Conservation (phyloP, 2,113 vertebrate species). For the Lynx canadensis region DNA sequence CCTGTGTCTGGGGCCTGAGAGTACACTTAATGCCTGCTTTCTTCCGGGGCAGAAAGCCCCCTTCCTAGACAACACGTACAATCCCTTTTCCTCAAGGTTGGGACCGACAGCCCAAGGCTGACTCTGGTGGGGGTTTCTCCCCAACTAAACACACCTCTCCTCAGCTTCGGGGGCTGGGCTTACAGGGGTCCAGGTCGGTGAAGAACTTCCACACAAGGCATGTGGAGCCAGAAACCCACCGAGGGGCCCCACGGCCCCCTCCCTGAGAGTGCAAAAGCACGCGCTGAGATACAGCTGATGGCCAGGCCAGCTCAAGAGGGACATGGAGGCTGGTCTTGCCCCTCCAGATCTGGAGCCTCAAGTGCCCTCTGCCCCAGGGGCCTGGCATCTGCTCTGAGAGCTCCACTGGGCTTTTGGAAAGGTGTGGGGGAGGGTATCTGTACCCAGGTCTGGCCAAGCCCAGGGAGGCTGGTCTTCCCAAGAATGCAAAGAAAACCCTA, state of each 20-base stretch:
- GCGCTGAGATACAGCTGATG: accelerated
- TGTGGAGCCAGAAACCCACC: neutral
- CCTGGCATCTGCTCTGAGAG: neutral
- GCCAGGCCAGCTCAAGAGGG: neutral
- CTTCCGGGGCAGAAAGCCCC: neutral
- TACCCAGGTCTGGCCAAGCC: neutral
- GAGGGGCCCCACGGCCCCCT: neutral
- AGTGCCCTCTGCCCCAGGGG: neutral
- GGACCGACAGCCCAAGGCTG: too few species aligned
- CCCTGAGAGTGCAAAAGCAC: neutral
- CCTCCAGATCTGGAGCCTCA: neutral
- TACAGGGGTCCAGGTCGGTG: neutral
- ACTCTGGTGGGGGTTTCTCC: neutral
- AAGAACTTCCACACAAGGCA: neutral
- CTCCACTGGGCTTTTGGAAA: neutral
- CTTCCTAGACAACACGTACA: neutral
- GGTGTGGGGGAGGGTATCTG: neutral
- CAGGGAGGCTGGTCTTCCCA: neutral
- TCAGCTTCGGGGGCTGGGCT: neutral
- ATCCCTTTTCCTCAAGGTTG: neutral
- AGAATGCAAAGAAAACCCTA: neutral
- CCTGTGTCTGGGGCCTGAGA: neutral
- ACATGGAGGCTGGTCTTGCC: neutral
- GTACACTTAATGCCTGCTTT: neutral
- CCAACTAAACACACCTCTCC: neutral